These are phyloP conservation scores for Axinella damicornis DNA, from an alignment of 37 sponge, comb jelly and placozoan genomes.

Conservation along the genomic window DNA sequence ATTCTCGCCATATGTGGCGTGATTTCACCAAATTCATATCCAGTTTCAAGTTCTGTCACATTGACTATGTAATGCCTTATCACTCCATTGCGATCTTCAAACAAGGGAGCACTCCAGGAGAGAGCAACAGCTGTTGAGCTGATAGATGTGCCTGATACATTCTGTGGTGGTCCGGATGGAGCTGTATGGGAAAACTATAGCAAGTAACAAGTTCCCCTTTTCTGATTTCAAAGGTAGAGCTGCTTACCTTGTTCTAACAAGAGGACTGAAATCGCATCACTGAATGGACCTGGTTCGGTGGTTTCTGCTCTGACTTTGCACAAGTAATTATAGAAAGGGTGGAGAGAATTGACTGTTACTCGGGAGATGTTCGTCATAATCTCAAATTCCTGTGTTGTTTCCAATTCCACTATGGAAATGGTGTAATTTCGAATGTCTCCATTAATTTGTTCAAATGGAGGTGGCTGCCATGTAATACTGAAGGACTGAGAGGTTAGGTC, in stretches of 20 bases:
- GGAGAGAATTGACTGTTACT: not conserved
- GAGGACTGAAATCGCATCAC: slow-evolving; percentile 6
- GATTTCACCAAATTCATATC: not conserved
- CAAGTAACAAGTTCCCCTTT: no score
- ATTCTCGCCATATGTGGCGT: not conserved
- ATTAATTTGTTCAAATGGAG: slow-evolving; percentile 37
- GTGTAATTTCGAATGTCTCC: slow-evolving; percentile 33
- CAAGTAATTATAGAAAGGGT: slow-evolving; percentile 9
- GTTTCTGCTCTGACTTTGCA: slow-evolving; percentile 9
- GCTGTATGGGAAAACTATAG: not conserved
- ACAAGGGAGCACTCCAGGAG: slow-evolving; percentile 22
- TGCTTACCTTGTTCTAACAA: slow-evolving; percentile 26
- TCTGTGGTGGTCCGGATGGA: no score
- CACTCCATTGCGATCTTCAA: slow-evolving; percentile 28
- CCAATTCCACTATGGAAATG: slow-evolving; percentile 19
- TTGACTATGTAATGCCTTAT: slow-evolving; percentile 16
- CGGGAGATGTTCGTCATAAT: not conserved
- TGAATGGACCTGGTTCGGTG: slow-evolving; percentile 11
- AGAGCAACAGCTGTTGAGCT: not conserved
- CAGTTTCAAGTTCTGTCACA: slow-evolving; percentile 30
- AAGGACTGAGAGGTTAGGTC: slow-evolving; percentile 15
- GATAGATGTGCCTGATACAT: no score
- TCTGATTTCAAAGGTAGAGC: no score
- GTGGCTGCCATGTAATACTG: slow-evolving; percentile 48
- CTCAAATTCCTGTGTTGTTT: not conserved